Conservation (phyloP, 2,888 invertebrate species). For the Drosophila buzzatii region DNA sequence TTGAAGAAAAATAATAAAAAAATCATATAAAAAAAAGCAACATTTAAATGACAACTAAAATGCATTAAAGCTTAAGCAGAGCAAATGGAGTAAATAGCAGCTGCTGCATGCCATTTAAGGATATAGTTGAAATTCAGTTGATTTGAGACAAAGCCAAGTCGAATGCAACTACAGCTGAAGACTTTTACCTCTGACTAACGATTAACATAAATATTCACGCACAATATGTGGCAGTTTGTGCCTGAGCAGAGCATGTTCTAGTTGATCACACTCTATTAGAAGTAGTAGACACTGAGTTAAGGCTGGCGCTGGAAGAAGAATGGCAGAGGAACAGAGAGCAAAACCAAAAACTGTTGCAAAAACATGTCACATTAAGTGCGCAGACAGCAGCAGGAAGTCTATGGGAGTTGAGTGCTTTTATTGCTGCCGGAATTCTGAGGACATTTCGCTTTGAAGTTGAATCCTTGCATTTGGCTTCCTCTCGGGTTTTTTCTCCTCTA, state of each 20-base stretch:
- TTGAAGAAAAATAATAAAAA: constrained; percentile 1
- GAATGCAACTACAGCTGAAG: not conserved
- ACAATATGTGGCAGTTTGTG: no score
- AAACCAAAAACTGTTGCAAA: constrained; percentile 74
- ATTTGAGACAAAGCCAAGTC: not conserved
- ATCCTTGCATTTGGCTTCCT: constrained; percentile 53
- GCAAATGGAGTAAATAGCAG: not conserved
- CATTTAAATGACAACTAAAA: constrained; percentile 72
- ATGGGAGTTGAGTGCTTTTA: constrained; percentile 76
- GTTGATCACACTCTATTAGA: constrained; percentile 2
- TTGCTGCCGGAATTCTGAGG: constrained; percentile 73
- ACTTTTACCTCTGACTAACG: not conserved
- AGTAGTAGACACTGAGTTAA: constrained; percentile 7
- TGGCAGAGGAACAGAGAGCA: constrained; percentile 25
- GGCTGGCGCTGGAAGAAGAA: constrained; percentile 21
- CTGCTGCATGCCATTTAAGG: not conserved
- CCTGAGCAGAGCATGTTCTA: constrained; percentile 2
- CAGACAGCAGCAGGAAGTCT: constrained; percentile 70
- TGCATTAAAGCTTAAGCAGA: constrained; percentile 60
- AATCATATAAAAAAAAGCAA: constrained; percentile 62
- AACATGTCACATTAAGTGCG: constrained; percentile 79
- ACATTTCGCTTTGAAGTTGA: constrained; percentile 70
- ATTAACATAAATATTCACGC: not conserved
- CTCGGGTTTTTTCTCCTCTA: not conserved
- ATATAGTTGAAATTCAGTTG: not conserved